These are phyloP conservation scores for Lordiphosa collinella DNA, from an alignment of 1,140 invertebrate species.

Conservation along the genomic window DNA sequence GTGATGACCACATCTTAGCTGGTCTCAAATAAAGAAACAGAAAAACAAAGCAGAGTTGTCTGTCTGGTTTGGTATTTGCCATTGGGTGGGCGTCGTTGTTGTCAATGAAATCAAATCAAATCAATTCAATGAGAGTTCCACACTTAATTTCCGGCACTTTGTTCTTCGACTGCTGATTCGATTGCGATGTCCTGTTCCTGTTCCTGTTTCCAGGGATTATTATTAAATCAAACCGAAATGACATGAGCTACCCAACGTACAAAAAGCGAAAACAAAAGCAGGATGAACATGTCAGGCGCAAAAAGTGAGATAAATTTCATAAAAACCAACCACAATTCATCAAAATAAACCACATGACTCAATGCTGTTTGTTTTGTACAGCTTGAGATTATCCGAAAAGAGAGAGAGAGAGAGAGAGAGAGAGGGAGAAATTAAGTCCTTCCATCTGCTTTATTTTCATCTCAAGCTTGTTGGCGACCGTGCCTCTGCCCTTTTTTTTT, in stretches of 20 bases:
- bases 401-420: neutral
- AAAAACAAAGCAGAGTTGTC: neutral
- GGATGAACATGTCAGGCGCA: neutral
- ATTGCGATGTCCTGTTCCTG: conserved; percentile 26
- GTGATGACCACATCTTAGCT: conserved; percentile 9
- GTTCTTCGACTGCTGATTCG: conserved; percentile 25
- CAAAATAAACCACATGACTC: no score
- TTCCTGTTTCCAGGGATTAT: conserved; percentile 18
- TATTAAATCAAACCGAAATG: conserved; percentile 44
- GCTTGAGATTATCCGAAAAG: no score
- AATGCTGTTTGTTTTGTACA: no score
- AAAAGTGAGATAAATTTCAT: no score
- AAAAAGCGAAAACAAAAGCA: conserved; percentile 10
- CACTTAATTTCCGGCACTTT: conserved; percentile 24
- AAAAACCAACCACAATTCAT: no score
- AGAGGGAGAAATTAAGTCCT: no score
- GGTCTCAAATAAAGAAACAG: conserved; percentile 6
- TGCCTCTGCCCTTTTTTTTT: no score
- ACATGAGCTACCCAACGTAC: neutral
- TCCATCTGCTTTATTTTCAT: no score
- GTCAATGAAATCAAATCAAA: conserved; percentile 44
- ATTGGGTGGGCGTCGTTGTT: conserved; percentile 15
- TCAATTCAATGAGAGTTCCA: conserved; percentile 12
- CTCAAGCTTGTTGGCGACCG: no score
- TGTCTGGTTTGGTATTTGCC: neutral